A percentile compares a stretch with the other conserved stretches of the same genome.
These are phyloP conservation scores for Alfaro cultratus DNA, from an alignment of 2,797 vertebrate genomes.

Conservation along the genomic window DNA sequence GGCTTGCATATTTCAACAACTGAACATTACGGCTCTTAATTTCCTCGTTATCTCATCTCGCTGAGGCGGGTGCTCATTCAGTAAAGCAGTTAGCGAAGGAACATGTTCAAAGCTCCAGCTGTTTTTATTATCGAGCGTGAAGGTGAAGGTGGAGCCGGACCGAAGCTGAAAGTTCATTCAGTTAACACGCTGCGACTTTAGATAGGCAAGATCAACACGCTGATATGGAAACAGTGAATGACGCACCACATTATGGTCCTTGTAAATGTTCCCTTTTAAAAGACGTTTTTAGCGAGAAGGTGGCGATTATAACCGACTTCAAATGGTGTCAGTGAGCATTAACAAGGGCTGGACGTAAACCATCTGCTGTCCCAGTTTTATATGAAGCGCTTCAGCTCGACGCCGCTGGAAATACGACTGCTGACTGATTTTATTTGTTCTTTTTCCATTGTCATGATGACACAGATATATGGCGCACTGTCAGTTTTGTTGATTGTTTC, in stretches of 20 bases:
- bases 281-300: neutral
- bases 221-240: slow-evolving; percentile 32
- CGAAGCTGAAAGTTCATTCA: slow-evolving; percentile 48
- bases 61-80: neutral
- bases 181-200: slow-evolving; percentile 7
- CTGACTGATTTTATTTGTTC: neutral
- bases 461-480: neutral
- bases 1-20: neutral
- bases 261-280: neutral
- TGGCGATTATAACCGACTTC: neutral
- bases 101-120: slow-evolving; percentile 9
- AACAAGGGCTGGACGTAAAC: slow-evolving; percentile 11
- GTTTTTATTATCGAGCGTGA: slow-evolving; percentile 32
- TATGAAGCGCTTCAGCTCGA: neutral
- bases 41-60: neutral
- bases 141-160: neutral
- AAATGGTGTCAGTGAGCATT: neutral
- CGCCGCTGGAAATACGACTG: neutral
- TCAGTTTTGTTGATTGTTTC: neutral
- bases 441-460: neutral
- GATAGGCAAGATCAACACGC: slow-evolving; percentile 35
- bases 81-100: neutral
- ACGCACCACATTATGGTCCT: neutral
- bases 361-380: neutral
- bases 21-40: neutral